Percentiles rank a stretch among this genome's conserved stretches.
Conservation (phyloP, 2,888 invertebrate genomes). For the Idaea biselata region DNA sequence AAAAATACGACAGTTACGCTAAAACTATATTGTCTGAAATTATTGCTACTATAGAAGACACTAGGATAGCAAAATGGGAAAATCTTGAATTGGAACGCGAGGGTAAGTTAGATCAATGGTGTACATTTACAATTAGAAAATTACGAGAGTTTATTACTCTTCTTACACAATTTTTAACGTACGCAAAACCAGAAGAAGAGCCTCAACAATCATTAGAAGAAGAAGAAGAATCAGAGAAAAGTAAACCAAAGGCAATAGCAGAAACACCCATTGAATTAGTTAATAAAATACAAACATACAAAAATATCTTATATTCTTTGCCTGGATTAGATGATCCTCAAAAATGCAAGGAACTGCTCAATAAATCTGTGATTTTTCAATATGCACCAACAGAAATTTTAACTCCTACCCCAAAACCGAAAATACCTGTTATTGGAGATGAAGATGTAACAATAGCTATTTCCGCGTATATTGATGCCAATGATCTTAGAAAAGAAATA, state of each 20-base stretch:
- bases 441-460: constrained; percentile 67
- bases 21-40: constrained; percentile 64
- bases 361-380: constrained; percentile 39
- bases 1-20: constrained; percentile 49
- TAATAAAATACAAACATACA: constrained; percentile 33
- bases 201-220: background rate
- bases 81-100: constrained; percentile 57
- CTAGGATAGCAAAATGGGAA: constrained; percentile 57
- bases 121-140: constrained; percentile 28
- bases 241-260: constrained; percentile 17
- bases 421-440: constrained; percentile 66
- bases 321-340: constrained; percentile 53
- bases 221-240: constrained; percentile 10
- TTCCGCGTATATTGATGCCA: constrained; percentile 50
- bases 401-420: constrained; percentile 42
- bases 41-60: constrained; percentile 61
- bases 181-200: constrained; percentile 9
- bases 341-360: constrained; percentile 41
- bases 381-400: constrained; percentile 62
- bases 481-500: constrained; percentile 65
- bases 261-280: constrained; percentile 20
- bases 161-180: constrained; percentile 30
- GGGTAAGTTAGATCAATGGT: constrained; percentile 61
- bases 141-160: constrained; percentile 47
- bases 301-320: constrained; percentile 40